Conservation (phyloP, 92 coral and sea anemone genomes). For the Micromussa lordhowensis region DNA sequence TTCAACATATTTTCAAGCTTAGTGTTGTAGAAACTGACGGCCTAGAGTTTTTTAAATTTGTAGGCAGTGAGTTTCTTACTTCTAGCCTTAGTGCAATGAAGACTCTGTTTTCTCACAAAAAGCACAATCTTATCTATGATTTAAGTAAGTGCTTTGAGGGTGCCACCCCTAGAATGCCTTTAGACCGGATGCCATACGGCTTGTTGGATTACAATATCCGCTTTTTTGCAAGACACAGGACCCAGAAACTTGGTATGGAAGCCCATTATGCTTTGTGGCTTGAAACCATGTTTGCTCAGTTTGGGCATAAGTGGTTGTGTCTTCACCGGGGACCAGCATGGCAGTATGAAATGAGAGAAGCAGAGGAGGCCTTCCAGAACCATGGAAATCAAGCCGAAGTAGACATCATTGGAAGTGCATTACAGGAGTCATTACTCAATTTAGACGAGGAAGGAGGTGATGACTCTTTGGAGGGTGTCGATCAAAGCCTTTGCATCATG, state of each 20-base stretch:
- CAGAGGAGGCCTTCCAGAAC: not conserved
- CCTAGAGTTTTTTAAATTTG: not conserved
- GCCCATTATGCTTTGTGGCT: not conserved
- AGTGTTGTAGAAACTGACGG: not conserved
- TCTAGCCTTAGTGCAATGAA: not conserved
- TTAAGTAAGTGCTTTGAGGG: not conserved
- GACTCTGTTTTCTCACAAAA: not conserved
- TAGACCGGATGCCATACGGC: not conserved
- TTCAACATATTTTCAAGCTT: not conserved
- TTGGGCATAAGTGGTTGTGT: not conserved
- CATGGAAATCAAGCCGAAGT: not conserved
- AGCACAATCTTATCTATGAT: not conserved
- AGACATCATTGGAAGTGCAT: constrained; percentile 7
- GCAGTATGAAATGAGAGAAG: constrained; percentile 36
- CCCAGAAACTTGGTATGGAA: not conserved
- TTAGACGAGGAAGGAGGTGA: not conserved
- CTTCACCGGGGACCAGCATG: not conserved
- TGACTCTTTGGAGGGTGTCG: not conserved
- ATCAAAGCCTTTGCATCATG: too few relatives aligned
- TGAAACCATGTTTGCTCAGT: not conserved
- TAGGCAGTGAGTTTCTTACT: not conserved
- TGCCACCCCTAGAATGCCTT: not conserved
- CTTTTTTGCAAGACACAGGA: not conserved
- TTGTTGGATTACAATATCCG: not conserved
- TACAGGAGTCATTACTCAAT: constrained; percentile 1